Evolutionary conservation across 2,113 vertebrate species (phyloP).

Genomic region (Manacus vitellinus): DNA sequence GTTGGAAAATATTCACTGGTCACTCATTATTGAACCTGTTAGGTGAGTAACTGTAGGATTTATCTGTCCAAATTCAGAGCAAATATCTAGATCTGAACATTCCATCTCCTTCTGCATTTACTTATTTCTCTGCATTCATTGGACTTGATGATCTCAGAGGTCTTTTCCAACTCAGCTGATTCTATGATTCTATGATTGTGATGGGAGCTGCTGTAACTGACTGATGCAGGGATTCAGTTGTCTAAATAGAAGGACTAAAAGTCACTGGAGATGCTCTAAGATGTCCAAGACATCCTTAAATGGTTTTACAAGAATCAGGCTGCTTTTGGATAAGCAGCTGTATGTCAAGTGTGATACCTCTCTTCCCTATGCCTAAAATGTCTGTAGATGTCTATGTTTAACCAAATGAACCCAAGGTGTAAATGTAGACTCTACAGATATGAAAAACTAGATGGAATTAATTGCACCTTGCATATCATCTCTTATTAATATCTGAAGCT

Average conservation of each 20-base stretch:
- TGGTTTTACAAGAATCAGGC: not conserved
- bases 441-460: not conserved
- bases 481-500: not conserved
- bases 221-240: not conserved
- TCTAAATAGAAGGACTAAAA: not conserved
- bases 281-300: not conserved
- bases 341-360: not conserved
- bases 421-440: not conserved
- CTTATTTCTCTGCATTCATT: not conserved
- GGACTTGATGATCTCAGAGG: too few relatives aligned
- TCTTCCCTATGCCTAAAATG: not conserved
- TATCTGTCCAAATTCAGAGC: not conserved
- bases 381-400: not conserved
- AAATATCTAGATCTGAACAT: not conserved
- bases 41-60: not conserved
- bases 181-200: not conserved
- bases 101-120: not conserved
- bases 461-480: accelerated
- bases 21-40: not conserved
- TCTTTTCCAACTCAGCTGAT: too few relatives aligned
- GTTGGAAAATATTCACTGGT: not conserved
- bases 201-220: not conserved
- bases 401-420: not conserved
- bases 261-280: not conserved
- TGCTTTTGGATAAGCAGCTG: not conserved